phyloP scores from a whole-genome alignment of 2,888 invertebrate genomes.

The Yponomeuta sedellus region DNA sequence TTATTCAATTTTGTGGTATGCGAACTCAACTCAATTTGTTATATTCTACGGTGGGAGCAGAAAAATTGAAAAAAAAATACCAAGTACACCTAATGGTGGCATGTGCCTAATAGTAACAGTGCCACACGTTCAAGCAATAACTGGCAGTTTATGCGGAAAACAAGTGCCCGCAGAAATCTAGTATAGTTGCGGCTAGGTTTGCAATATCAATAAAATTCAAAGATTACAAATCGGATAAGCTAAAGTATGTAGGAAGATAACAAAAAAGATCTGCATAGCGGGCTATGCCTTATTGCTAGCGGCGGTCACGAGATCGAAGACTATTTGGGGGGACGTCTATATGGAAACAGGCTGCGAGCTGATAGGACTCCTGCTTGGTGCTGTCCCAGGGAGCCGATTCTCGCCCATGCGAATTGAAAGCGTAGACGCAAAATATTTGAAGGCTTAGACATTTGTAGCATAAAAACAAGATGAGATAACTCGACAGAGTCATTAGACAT shows the following conservation, averaged over 20 bases:
- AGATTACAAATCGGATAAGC: neutral
- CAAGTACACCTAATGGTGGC: no score
- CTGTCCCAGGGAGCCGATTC: no score
- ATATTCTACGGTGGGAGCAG: neutral
- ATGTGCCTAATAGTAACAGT: neutral
- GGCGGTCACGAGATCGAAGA: neutral
- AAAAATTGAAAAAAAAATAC: no score
- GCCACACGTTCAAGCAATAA: neutral
- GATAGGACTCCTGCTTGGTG: neutral
- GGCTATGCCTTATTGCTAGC: neutral
- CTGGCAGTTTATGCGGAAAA: neutral
- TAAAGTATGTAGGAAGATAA: neutral
- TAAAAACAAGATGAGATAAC: no score
- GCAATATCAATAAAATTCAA: neutral
- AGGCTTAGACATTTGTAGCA: no score
- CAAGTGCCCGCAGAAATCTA: neutral
- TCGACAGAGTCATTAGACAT: no score
- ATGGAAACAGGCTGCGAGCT: neutral
- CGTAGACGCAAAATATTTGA: no score
- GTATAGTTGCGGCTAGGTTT: neutral
- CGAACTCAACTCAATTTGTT: neutral
- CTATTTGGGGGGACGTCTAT: neutral
- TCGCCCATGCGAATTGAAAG: no score
- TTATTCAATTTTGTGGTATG: constrained; percentile 8
- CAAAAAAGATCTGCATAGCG: neutral